Evolutionary conservation across 1,140 invertebrate genomes (phyloP).

Genomic region (Lepidurus apus): DNA sequence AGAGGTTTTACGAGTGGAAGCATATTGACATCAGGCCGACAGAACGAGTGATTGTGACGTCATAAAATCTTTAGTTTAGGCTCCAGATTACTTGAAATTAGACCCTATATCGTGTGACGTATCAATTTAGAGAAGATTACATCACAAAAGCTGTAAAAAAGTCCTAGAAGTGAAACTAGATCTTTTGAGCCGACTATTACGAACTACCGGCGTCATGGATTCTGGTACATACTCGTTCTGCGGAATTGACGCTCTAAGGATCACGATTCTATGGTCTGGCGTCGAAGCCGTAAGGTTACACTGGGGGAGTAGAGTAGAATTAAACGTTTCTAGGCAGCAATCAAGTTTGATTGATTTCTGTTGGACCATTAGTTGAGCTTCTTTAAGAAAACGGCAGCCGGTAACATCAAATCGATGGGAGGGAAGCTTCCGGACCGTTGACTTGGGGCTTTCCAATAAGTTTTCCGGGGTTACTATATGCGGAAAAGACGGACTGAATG

Average conservation of each 20-base stretch:
- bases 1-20: neutral
- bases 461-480: neutral
- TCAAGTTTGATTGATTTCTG: neutral
- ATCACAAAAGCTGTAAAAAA: too few relatives aligned
- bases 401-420: slow-evolving; percentile 5
- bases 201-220: too few relatives aligned
- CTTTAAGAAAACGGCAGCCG: neutral
- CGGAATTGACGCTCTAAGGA: too few relatives aligned
- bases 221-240: too few relatives aligned
- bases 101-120: too few relatives aligned
- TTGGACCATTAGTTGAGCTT: neutral
- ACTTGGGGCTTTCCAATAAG: neutral
- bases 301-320: neutral
- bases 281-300: neutral
- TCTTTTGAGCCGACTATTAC: too few relatives aligned
- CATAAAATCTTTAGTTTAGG: too few relatives aligned
- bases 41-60: too few relatives aligned
- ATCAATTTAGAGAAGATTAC: too few relatives aligned
- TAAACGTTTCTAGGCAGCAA: neutral
- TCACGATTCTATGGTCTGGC: neutral
- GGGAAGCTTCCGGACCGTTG: neutral
- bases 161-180: too few relatives aligned
- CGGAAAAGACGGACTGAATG: neutral
- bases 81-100: too few relatives aligned
- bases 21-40: too few relatives aligned